phyloP scores from a whole-genome alignment of 2,113 vertebrate genomes.

The Pitta sordida region DNA sequence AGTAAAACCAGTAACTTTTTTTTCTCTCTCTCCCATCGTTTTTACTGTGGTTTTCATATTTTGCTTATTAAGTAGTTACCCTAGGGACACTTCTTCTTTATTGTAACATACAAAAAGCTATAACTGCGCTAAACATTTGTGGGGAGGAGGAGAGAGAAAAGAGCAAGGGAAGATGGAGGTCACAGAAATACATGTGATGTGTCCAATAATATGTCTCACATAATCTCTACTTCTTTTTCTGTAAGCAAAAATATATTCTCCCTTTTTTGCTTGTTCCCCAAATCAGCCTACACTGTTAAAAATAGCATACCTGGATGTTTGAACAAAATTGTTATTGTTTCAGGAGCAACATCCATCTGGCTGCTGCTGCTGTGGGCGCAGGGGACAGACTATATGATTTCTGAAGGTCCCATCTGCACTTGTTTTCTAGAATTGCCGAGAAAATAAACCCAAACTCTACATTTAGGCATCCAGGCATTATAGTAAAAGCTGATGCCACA shows the following conservation, averaged over 20 bases:
- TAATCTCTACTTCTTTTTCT: not conserved
- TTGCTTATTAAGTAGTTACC: conserved; percentile 39
- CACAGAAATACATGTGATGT: not conserved
- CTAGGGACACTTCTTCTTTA: not conserved
- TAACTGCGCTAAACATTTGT: not conserved
- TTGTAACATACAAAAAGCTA: not conserved
- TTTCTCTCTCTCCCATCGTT: not conserved
- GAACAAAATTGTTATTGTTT: not conserved
- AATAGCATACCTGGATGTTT: not conserved
- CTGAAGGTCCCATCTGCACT: not conserved
- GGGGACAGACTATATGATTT: not conserved
- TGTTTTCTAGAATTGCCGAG: not conserved
- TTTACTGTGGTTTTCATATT: conserved; percentile 28
- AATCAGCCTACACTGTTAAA: not conserved
- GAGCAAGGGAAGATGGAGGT: not conserved
- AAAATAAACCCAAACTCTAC: not conserved
- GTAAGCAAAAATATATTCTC: not conserved
- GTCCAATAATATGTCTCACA: not conserved
- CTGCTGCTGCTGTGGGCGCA: not conserved
- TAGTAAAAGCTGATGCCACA: not conserved
- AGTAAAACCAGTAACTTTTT: not conserved
- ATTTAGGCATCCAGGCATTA: not conserved
- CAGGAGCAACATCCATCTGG: not conserved
- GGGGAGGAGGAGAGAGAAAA: not conserved
- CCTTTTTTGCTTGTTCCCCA: not conserved